Evolutionary conservation across 2,797 vertebrate genomes (phyloP), one percentile per base, ranked within the genome.

Genomic region (Oreochromis mossambicus): DNA sequence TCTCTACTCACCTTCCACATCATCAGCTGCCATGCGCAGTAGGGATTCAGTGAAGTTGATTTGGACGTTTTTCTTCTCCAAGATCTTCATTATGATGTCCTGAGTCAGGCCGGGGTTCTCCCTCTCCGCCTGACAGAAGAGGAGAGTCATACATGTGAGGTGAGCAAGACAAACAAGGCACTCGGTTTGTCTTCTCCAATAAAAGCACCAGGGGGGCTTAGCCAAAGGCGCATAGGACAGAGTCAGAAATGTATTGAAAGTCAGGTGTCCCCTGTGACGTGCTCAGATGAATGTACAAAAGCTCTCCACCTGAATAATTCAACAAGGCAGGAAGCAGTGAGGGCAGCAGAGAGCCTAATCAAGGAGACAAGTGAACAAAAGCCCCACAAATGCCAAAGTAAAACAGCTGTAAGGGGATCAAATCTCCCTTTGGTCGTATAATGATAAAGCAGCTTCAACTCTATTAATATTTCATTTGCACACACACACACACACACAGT

Each of bases 81-180:
- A 93, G 90, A 99, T 99, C 97, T 99, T 99, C 97, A 99, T 97
- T 79, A 99, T 99, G 87, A 99, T 99, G 92, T 99, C 99, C 96
- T 99, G 98, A 87, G 99, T 99, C 83, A 99, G 97, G 89, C 99
- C 98, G 63, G 99, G 98, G 89, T 99, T 99, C 96, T 99, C 98
- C 90, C 99, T 98, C 95, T 99, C 98, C 90, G 98, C 98, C 98
- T 99, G 83, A 19, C 13, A 83, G 38, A 56, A 66, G 5, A 78
- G 5, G 29, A 70, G 29, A 78, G 66, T 77, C 5, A 79, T 15
- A 7, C 4, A 29, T 10, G 12, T 1, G 24, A 9, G n/a, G 32
- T 13, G 54, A 87, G 19, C 41, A 63, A 2, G 51, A 17, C 34
- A 56, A n/a, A 26, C 32, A 41, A 48, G 43, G 1, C 24, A 36